Percentiles rank a stretch among this genome's conserved stretches.
Conservation (phyloP, 2,888 invertebrate genomes). For the Actias luna region DNA sequence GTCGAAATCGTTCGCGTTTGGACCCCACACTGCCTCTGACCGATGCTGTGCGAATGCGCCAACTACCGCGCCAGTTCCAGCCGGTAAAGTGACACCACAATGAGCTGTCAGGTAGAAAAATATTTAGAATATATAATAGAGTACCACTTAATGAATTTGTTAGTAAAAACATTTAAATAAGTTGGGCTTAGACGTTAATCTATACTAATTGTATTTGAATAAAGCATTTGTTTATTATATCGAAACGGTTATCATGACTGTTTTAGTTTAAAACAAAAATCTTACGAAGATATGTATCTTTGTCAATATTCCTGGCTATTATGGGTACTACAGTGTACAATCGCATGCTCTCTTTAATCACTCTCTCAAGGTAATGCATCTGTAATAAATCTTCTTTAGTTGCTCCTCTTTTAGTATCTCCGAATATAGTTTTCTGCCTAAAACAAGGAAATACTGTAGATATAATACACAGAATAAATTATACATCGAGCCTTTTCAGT, state of each 20-base stretch:
- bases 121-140: not conserved
- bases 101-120: conserved; percentile 44
- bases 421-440: conserved; percentile 76
- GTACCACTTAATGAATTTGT: not conserved
- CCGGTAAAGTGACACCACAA: conserved; percentile 64
- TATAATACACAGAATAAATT: conserved; percentile 24
- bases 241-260: no score
- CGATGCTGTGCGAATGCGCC: conserved; percentile 73
- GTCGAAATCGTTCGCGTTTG: conserved; percentile 79
- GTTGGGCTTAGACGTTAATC: not conserved
- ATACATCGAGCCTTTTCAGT: no score
- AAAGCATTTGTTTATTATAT: not conserved
- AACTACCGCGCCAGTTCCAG: conserved; percentile 67
- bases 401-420: conserved; percentile 58
- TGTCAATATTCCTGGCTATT: conserved; percentile 71
- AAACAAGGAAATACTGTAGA: no score
- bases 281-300: conserved; percentile 77
- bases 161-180: not conserved
- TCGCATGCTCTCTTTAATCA: conserved; percentile 83
- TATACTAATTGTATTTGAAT: not conserved
- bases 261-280: no score
- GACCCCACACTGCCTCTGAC: conserved; percentile 76
- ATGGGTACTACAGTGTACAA: conserved; percentile 81
- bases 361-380: conserved; percentile 80
- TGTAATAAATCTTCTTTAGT: conserved; percentile 73